Base-by-base conservation (phyloP, 2,113 vertebrate genomes). In the Saiga tatarica region DNA sequence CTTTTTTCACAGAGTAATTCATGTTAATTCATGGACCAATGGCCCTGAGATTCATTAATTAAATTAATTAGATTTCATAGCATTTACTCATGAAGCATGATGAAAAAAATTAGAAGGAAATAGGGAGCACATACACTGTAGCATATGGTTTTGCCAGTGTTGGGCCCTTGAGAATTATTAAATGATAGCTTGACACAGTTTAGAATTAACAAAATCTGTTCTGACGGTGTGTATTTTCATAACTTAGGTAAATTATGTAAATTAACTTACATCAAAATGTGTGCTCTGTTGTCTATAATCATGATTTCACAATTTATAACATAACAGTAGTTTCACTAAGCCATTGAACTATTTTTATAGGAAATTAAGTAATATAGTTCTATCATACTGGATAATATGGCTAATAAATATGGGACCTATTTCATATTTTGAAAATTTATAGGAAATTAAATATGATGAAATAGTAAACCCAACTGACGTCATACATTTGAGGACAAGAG, bases 41-140 rank as follows among this genome's bases (percentile, higher is more conserved):
- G 76, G 39, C 30, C 30, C 92, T 96, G 91, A 90, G 92, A 92
- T 97, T 12, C 42, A 98, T 97, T 99, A 97, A 98, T 99, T 98
- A 97, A 98, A 98, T 98, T 98, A 98, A 98, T 98, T 95, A 98
- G 84, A 98, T 52, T 97, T 98, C 79, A 95, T 67, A 97, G 15
- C 88, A 98, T 97, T 98, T 25, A 95, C 62, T 97, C 42, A 97
- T 97, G 59, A 47, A 98, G 85, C 6, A 85, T 97, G 97, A 97
- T 93, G 92, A 89, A 98, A 98, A 98, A 97, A 1, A 64, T 57
- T 53, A 96, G 74, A 90, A 36, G n/a, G 59, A 28, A 96, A 57
- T 79, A 96, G 89, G 53, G 95, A 89, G 95, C 81, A 36, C 26
- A 87, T 30, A 92, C 15, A 95, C 7, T 39, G 30, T 0, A 97